These are phyloP conservation scores for Trachelus troglodyta DNA, from an alignment of 2,888 invertebrate species.

Conservation along the genomic window DNA sequence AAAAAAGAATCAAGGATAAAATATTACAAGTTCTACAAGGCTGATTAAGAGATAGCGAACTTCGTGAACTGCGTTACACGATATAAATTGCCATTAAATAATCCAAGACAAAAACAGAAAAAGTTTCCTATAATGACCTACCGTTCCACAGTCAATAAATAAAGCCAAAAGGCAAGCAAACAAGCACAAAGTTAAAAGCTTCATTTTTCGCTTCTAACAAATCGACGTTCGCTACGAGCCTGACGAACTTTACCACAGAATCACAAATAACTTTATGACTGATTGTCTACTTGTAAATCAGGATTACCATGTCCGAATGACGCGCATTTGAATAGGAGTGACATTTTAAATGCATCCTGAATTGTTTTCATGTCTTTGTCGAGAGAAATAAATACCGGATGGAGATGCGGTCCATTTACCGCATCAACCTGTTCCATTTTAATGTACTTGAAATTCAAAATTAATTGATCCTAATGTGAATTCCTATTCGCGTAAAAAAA, in stretches of 20 bases:
- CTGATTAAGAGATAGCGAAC: background rate
- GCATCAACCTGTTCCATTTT: slow-evolving; percentile 4
- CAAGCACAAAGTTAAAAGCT: slow-evolving; percentile 10
- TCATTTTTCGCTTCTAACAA: slow-evolving; percentile 1
- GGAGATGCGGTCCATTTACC: slow-evolving; percentile 33
- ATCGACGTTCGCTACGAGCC: background rate
- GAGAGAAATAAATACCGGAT: slow-evolving; percentile 23
- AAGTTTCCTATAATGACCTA: background rate
- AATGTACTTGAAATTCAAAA: background rate
- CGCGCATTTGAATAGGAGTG: slow-evolving; percentile 16
- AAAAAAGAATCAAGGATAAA: background rate
- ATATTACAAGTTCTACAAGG: background rate
- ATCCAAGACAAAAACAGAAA: background rate
- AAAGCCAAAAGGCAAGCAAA: slow-evolving; percentile 7
- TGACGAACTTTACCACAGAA: background rate
- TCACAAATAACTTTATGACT: slow-evolving; percentile 1
- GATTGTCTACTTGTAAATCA: background rate
- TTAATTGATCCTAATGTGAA: background rate
- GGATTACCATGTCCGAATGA: slow-evolving; percentile 12
- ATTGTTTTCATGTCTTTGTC: slow-evolving; percentile 20
- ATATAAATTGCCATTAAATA: background rate
- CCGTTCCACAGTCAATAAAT: slow-evolving; percentile 13
- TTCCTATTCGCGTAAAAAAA: background rate
- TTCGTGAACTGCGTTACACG: background rate
- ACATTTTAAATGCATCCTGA: slow-evolving; percentile 19